Conservation (phyloP, 2,113 vertebrate genomes). For the Chauna torquata region DNA sequence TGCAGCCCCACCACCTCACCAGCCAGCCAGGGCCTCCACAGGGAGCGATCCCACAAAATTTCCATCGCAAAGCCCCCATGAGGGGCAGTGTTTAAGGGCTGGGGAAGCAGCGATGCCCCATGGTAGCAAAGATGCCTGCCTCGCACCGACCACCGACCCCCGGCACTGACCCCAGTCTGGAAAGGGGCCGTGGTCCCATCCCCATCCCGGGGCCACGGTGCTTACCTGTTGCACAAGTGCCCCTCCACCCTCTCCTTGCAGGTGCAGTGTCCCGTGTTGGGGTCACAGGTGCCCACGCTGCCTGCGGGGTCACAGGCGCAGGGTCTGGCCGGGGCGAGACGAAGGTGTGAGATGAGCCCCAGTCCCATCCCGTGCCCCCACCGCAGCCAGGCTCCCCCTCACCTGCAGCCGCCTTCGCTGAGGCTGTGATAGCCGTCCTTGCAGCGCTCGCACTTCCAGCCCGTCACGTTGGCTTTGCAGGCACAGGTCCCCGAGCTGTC, state of each 20-base stretch:
- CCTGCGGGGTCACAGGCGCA: slow-evolving; percentile 83
- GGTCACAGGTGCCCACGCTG: slow-evolving; percentile 81
- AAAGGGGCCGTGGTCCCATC: neutral
- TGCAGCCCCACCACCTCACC: neutral
- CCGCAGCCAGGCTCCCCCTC: neutral
- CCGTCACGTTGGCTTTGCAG: slow-evolving; percentile 84
- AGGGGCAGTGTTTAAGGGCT: neutral
- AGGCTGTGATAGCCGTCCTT: slow-evolving; percentile 88
- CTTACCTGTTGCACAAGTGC: slow-evolving; percentile 85
- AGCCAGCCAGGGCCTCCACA: neutral
- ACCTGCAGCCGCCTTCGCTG: slow-evolving; percentile 92
- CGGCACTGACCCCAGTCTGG: neutral
- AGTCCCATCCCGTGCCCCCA: accelerated
- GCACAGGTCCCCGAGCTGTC: slow-evolving; percentile 78
- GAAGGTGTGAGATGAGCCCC: neutral
- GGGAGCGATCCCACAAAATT: neutral
- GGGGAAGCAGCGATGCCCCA: neutral
- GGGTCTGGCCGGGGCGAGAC: slow-evolving; percentile 63
- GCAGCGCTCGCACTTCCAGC: slow-evolving; percentile 91
- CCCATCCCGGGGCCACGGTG: accelerated
- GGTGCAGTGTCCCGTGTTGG: slow-evolving; percentile 82
- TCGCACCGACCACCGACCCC: neutral
- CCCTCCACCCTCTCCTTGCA: slow-evolving; percentile 90
- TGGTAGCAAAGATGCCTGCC: accelerated
- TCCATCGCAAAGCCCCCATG: neutral